These are phyloP conservation scores for Trididemnum miniatum DNA, from an alignment of 23 tunicate genomes.

Conservation along the genomic window DNA sequence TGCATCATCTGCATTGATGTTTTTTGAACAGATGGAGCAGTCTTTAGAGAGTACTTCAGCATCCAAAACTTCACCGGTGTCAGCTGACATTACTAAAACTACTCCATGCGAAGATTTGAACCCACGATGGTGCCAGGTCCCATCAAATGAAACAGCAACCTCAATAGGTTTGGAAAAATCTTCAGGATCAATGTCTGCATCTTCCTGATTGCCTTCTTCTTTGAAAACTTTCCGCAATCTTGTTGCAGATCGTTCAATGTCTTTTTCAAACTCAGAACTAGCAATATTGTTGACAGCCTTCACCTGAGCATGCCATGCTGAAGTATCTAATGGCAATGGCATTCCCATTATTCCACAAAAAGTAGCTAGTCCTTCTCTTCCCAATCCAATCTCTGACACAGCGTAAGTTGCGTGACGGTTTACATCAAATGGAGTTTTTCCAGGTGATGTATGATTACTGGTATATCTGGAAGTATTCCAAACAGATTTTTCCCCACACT, in stretches of 20 bases:
- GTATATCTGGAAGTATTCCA: no score
- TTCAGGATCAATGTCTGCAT: neutral
- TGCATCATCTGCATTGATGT: neutral
- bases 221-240: neutral
- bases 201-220: neutral
- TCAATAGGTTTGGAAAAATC: neutral
- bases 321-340: neutral
- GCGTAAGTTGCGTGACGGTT: neutral
- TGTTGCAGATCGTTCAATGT: neutral
- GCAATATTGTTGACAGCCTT: neutral
- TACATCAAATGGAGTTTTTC: neutral
- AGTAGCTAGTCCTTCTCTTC: constrained; percentile 22
- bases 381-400: neutral
- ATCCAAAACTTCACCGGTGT: neutral
- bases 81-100: neutral
- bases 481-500: constrained; percentile 4
- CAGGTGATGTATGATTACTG: neutral
- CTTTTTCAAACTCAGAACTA: neutral
- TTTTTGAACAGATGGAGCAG: neutral
- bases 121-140: neutral
- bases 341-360: constrained; percentile 12
- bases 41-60: neutral
- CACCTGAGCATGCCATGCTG: constrained; percentile 1
- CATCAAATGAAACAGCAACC: neutral
- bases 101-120: neutral